phyloP scores from a whole-genome alignment of 2,113 vertebrate species.

The Thryonomys swinderianus region DNA sequence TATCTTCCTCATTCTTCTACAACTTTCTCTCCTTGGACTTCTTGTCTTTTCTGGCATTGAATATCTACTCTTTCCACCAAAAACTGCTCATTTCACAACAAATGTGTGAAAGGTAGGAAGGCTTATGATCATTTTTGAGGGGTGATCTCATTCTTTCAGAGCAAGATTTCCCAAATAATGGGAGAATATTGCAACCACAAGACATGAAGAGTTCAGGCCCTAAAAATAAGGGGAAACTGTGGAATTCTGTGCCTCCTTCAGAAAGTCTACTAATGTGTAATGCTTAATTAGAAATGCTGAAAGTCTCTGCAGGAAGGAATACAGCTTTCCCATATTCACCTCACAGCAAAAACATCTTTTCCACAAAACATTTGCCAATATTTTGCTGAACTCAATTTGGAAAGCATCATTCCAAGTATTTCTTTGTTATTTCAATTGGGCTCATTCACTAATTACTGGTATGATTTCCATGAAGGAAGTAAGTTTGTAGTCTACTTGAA shows the following conservation, averaged over 20 bases:
- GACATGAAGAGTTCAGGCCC: not conserved
- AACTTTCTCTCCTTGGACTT: not conserved
- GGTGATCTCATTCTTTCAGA: not conserved
- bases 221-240: not conserved
- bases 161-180: not conserved
- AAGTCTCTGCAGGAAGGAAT: not conserved
- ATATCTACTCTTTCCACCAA: not conserved
- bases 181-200: not conserved
- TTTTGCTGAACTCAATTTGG: not conserved
- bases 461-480: conserved; percentile 21
- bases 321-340: not conserved
- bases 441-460: conserved; percentile 12
- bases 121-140: not conserved
- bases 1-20: not conserved
- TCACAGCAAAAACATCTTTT: not conserved
- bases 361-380: not conserved
- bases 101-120: not conserved
- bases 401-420: not conserved
- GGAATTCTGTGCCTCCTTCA: not conserved
- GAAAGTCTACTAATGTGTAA: not conserved
- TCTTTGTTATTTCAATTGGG: not conserved
- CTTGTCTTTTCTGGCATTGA: not conserved
- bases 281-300: not conserved
- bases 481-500: not conserved
- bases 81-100: not conserved